Base-by-base conservation (phyloP, 2,888 invertebrate species). In the Xanthostigma xanthostigma region DNA sequence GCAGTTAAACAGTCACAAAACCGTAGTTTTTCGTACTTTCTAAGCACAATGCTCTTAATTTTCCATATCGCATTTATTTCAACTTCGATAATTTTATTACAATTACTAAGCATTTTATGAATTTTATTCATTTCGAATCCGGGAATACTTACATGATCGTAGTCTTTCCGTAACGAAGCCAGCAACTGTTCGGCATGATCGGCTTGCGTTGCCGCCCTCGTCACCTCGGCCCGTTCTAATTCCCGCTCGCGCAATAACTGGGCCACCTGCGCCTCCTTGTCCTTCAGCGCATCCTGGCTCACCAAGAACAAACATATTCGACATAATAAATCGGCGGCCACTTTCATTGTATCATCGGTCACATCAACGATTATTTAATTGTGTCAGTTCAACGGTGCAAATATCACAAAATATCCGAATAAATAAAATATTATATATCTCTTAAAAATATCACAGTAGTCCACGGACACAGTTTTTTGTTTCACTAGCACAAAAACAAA, bases 201-300 rank as follows among this genome's bases (percentile, higher is more conserved):
- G 33, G 81, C 84, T 62, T 87, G 85, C 54, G 78, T 75, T 3
- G 87, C 83, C 51, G 85, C 82, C 65, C 86, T 82, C 11, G 88
- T 91, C 33, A 93, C 78, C 65, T 95, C 91, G 35, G 87, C 79
- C 57, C 93, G 74, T 63, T 94, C 96, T 58, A 94, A 64, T 61
- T 96, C 95, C 46, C 93, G 71, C 64, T 97, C 96, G 53, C 84
- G 82, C 65, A 95, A 76, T 57, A 97, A 72, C 60, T 90, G 84
- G 62, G 95, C 93, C 60, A 97, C 82, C 62, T 96, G 94, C 55
- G 86, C 84, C 61, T 95, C 91, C 64, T 95, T 96, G 68, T 96
- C 95, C 62, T 87, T 83, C 50, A 96, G 70, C 36, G 89, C 74
- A 65, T 93, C 92, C 93, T 95, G 66, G 49, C 49, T 39, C 33